Conservation (phyloP, 2,797 vertebrate species). For the Coregonus ussuriensis region DNA sequence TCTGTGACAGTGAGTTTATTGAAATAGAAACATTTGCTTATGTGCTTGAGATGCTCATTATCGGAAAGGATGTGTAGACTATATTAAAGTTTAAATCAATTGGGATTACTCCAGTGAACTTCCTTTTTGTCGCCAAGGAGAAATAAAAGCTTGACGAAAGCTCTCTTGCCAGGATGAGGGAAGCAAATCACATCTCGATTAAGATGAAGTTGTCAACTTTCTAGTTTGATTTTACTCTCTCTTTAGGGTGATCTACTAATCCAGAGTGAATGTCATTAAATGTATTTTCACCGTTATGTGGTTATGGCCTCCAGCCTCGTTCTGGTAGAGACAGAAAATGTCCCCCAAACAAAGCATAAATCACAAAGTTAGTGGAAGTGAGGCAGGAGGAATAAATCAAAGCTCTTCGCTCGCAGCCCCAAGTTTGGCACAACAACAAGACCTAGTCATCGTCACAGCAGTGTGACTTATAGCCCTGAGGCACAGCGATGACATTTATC, state of each 20-base stretch:
- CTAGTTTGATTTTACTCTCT: background rate
- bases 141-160: background rate
- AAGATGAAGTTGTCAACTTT: constrained; percentile 1
- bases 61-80: constrained; percentile 4
- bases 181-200: background rate
- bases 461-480: constrained; percentile 69
- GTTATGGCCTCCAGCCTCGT: constrained; percentile 1
- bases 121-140: background rate
- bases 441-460: constrained; percentile 66
- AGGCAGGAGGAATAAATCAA: constrained; percentile 72
- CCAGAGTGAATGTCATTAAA: constrained; percentile 15
- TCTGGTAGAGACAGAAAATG: constrained; percentile 38
- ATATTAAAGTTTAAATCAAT: constrained; percentile 10
- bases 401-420: constrained; percentile 65
- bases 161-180: background rate
- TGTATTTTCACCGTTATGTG: constrained; percentile 1
- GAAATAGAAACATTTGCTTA: constrained; percentile 19
- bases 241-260: background rate
- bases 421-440: constrained; percentile 72
- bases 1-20: constrained; percentile 15
- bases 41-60: background rate
- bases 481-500: constrained; percentile 75
- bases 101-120: constrained; percentile 9
- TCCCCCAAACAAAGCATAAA: constrained; percentile 67
- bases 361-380: constrained; percentile 66